Percentiles rank a stretch among this genome's conserved stretches.
Conservation (phyloP, 2,113 vertebrate species). For the Chaetura pelagica region DNA sequence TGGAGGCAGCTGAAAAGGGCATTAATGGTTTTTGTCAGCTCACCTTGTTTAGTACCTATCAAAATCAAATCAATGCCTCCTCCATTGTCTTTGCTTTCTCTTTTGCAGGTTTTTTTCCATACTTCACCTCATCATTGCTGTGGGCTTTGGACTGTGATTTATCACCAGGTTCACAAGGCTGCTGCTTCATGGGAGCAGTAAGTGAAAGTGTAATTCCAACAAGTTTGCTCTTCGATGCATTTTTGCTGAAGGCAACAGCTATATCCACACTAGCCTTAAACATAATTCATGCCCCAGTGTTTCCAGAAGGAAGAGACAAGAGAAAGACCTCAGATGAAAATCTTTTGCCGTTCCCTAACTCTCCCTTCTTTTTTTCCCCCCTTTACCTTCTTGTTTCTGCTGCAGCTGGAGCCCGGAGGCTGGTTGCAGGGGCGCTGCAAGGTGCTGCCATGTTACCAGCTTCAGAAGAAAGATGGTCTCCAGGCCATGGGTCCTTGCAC, state of each 20-base stretch:
- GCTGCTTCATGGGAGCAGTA: conserved; percentile 28
- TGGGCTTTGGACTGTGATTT: conserved; percentile 43
- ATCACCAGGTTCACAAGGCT: conserved; percentile 22
- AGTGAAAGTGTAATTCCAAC: conserved; percentile 54
- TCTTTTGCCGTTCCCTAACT: neutral
- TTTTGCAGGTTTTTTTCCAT: neutral
- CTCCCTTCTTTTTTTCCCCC: neutral
- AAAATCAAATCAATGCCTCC: conserved; percentile 71
- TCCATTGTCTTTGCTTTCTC: conserved; percentile 24
- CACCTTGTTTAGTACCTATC: conserved; percentile 70
- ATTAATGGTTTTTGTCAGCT: conserved; percentile 58
- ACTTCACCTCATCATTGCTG: neutral
- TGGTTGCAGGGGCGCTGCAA: accelerated
- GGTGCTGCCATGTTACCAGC: neutral
- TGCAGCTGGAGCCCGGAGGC: neutral
- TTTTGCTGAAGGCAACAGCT: conserved; percentile 33
- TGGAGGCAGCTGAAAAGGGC: conserved; percentile 50
- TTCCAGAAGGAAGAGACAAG: neutral
- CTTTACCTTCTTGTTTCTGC: neutral
- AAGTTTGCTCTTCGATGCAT: neutral
- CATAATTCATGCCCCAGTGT: neutral
- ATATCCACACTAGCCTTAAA: neutral
- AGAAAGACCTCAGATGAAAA: neutral
- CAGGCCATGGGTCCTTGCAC: accelerated
- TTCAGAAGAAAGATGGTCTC: neutral